These are phyloP conservation scores for Scaptomyza montana DNA, from an alignment of 1,140 invertebrate genomes.

Conservation along the genomic window DNA sequence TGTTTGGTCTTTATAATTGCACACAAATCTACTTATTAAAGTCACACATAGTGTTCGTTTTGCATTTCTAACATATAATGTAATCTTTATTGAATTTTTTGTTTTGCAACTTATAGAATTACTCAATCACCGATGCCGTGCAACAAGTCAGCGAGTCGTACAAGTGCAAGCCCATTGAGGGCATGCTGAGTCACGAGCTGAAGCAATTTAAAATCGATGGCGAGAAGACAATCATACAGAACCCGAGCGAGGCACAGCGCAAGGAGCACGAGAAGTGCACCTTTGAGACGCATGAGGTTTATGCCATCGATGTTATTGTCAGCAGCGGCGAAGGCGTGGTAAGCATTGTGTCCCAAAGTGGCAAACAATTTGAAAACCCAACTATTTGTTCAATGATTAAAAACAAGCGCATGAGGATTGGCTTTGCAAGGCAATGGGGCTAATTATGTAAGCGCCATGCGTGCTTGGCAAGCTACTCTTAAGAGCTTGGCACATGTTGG, in stretches of 20 bases:
- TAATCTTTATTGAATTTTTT: background rate
- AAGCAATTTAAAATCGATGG: conserved; percentile 99
- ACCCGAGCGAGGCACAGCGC: conserved; percentile 98
- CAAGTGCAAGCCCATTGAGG: conserved; percentile 99
- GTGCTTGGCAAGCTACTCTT: conserved; percentile 26
- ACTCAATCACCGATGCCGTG: conserved; percentile 95
- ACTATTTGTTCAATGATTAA: conserved; percentile 77
- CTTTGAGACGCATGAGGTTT: conserved; percentile 98
- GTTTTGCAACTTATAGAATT: conserved; percentile 88
- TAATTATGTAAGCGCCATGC: conserved; percentile 32
- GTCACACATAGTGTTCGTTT: background rate
- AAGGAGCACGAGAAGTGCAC: conserved; percentile 99
- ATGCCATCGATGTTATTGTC: conserved; percentile 98
- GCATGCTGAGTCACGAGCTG: conserved; percentile 99
- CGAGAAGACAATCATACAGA: conserved; percentile 99
- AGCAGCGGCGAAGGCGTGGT: conserved; percentile 95
- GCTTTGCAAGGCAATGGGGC: conserved; percentile 29
- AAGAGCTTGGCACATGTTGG: conserved; percentile 43
- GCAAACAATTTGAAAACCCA: background rate
- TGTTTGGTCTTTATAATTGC: conserved; percentile 76
- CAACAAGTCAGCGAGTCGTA: conserved; percentile 96
- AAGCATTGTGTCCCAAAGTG: conserved; percentile 54
- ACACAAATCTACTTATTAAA: conserved; percentile 38
- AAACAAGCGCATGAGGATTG: conserved; percentile 73
- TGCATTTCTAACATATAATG: background rate